phyloP scores from a whole-genome alignment of 1,140 invertebrate species.

The Dreissena rostriformis region DNA sequence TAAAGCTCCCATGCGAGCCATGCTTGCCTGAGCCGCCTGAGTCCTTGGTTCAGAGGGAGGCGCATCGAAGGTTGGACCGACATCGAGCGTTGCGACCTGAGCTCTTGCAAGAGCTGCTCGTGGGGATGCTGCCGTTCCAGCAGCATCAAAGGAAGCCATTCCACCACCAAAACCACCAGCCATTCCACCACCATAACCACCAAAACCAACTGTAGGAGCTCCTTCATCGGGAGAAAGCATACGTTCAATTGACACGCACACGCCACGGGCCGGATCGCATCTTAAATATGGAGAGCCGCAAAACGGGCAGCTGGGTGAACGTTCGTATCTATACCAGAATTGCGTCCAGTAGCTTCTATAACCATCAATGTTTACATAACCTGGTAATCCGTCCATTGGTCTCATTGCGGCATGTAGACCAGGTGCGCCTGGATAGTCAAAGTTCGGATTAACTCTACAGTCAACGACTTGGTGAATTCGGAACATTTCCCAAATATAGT shows the following conservation, averaged over 20 bases:
- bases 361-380: slow-evolving; percentile 46
- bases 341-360: slow-evolving; percentile 46
- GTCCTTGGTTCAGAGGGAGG: slow-evolving; percentile 49
- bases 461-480: slow-evolving; percentile 39
- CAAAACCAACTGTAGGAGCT: neutral
- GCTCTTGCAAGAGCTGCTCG: slow-evolving; percentile 1
- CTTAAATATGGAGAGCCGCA: slow-evolving; percentile 46
- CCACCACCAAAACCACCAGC: too few species aligned
- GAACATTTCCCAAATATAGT: slow-evolving; percentile 73
- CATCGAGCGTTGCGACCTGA: slow-evolving; percentile 4
- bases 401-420: slow-evolving; percentile 22
- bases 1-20: neutral
- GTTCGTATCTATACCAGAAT: slow-evolving; percentile 55
- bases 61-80: slow-evolving; percentile 37
- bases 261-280: slow-evolving; percentile 10
- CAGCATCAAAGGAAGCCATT: neutral
- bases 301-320: slow-evolving; percentile 42
- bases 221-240: neutral
- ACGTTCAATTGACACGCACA: slow-evolving; percentile 33
- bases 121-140: neutral
- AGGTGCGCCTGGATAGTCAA: slow-evolving; percentile 31
- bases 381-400: slow-evolving; percentile 41
- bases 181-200: neutral
- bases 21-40: slow-evolving; percentile 1
- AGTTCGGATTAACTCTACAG: slow-evolving; percentile 37